A percentile compares a stretch with the other conserved stretches of the same genome.
phyloP scores from a whole-genome alignment of 2,113 vertebrate species.

The Rhynchomys soricoides region DNA sequence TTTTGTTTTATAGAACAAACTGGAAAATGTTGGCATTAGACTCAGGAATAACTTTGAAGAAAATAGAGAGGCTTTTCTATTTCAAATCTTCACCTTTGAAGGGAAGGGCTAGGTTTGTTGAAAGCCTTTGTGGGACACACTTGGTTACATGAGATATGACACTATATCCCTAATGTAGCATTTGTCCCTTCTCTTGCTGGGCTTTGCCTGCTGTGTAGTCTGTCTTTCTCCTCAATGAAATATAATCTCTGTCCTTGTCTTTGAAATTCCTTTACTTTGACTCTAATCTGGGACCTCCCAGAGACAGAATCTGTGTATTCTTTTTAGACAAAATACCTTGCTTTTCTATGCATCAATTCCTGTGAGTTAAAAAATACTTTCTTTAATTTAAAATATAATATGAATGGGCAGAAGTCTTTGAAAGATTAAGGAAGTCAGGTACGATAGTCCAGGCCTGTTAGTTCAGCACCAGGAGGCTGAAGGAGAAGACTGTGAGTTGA shows the following conservation, averaged over 20 bases:
- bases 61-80: neutral
- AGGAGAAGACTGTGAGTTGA: neutral
- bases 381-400: neutral
- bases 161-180: neutral
- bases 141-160: neutral
- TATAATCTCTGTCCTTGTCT: neutral
- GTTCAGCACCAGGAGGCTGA: neutral
- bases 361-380: neutral
- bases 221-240: neutral
- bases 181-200: neutral
- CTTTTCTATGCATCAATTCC: neutral
- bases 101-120: neutral
- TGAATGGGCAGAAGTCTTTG: neutral
- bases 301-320: neutral
- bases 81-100: neutral
- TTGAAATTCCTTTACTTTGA: neutral
- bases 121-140: neutral
- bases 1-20: neutral
- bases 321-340: neutral
- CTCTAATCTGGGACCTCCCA: neutral
- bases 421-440: neutral
- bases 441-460: neutral
- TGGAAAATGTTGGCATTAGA: neutral
- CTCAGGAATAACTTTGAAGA: neutral
- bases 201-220: neutral